Base-by-base conservation (phyloP, 2,888 invertebrate species). In the Cheilosia soror region DNA sequence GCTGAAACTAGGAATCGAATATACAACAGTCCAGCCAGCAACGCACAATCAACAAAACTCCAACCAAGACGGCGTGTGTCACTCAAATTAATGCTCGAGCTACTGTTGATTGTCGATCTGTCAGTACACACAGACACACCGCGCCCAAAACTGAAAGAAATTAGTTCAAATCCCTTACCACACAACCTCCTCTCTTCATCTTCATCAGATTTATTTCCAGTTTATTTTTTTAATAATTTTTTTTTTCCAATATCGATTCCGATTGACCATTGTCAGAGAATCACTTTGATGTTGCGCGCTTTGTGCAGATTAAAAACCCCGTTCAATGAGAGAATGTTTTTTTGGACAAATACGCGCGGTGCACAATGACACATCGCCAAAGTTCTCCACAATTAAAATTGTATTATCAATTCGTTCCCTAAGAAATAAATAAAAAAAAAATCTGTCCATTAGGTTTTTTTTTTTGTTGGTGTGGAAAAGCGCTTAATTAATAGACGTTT, bases 221-320 rank as follows among this genome's bases (percentile, higher is more conserved):
- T 62, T 51, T 42, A 37, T 60, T 65, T 80, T 49, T 62, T 58
- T 15, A 15, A 37, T 37, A 37, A 51, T 44, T 69, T 69, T 77
- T 55, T n/a, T 69, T 69, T 77, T 55, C 13, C 7, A 37, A 76
- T 79, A 72, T 79, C 78, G 72, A 79, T 79, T 79, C 72, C 78
- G 72, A 79, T 79, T 79, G 78, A 60, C 78, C 72, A 79, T 79
- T 79, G 78, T 79, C 58, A 57, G 42, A 51, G 65, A 58, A 65
- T 58, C 65, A 15, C 78, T 79, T 79, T 79, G 78, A 79, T 72
- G 71, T 79, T 63, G 65, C 57, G 78, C 78, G 78, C 63, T 78
- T 47, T 53, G 51, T 49, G 72, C 65, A 63, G 78, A 79, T 71
- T 65, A 71, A 57, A 65, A 49, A 33, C n/a, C 68, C 33, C 44